Conservation (phyloP, 2,888 invertebrate genomes). For the Xanthorhoe designata region DNA sequence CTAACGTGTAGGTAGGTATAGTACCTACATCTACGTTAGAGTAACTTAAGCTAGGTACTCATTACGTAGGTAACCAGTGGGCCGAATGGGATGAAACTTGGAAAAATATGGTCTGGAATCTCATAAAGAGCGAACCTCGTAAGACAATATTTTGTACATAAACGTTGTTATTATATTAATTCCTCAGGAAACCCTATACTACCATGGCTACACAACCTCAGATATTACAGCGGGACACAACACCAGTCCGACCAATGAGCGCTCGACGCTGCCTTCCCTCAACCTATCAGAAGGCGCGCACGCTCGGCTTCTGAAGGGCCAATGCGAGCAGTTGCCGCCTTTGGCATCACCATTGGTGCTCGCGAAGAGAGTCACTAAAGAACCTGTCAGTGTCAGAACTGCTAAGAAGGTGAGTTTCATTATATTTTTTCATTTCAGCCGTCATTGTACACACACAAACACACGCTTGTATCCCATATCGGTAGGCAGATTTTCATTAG, state of each 20-base stretch:
- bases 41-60: no score
- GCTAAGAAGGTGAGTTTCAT: conserved; percentile 35
- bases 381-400: conserved; percentile 60
- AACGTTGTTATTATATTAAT: not conserved
- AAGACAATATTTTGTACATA: no score
- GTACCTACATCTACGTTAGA: no score
- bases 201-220: conserved; percentile 78
- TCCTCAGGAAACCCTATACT: conserved; percentile 81
- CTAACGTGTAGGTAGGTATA: no score
- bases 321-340: conserved; percentile 76
- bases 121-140: no score
- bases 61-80: no score
- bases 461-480: no score
- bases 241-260: conserved; percentile 71
- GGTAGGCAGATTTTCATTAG: no score
- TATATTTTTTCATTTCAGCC: no score
- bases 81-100: no score
- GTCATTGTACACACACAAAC: no score
- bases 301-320: conserved; percentile 66
- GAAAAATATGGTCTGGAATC: no score
- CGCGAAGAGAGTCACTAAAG: conserved; percentile 65
- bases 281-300: conserved; percentile 72
- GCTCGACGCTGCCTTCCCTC: conserved; percentile 73
- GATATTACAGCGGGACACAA: conserved; percentile 71
- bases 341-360: conserved; percentile 77